Evolutionary conservation across 2,888 invertebrate species (phyloP).

Genomic region (Caenorhabditis afra): DNA sequence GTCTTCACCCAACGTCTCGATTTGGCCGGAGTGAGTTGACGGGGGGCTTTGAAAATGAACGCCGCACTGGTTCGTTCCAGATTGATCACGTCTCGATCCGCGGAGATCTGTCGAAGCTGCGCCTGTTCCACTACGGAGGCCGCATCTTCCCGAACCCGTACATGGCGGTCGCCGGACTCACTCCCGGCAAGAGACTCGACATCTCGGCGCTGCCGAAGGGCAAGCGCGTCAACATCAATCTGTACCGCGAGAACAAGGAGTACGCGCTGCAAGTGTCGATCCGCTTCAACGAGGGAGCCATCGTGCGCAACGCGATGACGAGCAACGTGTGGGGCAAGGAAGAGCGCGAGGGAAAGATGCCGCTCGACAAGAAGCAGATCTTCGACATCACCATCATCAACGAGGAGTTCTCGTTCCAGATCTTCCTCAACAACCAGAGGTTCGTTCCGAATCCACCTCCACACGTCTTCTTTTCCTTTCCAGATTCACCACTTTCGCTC

Average conservation of each 20-base stretch:
- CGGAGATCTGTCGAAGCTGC: conserved; percentile 75
- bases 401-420: conserved; percentile 77
- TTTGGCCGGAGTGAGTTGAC: conserved; percentile 74
- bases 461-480: not conserved
- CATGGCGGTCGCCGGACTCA: conserved; percentile 77
- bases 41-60: not conserved
- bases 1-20: conserved; percentile 76
- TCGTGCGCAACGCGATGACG: conserved; percentile 79
- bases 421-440: conserved; percentile 78
- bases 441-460: conserved; percentile 1
- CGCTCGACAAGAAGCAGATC: conserved; percentile 76
- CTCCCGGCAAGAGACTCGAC: conserved; percentile 78
- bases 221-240: conserved; percentile 78
- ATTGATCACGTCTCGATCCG: conserved; percentile 79
- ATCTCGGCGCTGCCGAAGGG: conserved; percentile 78
- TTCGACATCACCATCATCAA: conserved; percentile 80
- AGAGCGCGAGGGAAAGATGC: conserved; percentile 79
- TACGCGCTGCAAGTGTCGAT: conserved; percentile 79
- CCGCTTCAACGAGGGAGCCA: conserved; percentile 78
- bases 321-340: conserved; percentile 79
- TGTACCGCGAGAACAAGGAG: conserved; percentile 77
- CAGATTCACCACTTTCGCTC: conserved; percentile 74
- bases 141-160: conserved; percentile 77
- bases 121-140: conserved; percentile 80
- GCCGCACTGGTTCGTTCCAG: conserved; percentile 36